phyloP scores from a whole-genome alignment of 2,113 vertebrate genomes.

The Larimichthys polyactis region DNA sequence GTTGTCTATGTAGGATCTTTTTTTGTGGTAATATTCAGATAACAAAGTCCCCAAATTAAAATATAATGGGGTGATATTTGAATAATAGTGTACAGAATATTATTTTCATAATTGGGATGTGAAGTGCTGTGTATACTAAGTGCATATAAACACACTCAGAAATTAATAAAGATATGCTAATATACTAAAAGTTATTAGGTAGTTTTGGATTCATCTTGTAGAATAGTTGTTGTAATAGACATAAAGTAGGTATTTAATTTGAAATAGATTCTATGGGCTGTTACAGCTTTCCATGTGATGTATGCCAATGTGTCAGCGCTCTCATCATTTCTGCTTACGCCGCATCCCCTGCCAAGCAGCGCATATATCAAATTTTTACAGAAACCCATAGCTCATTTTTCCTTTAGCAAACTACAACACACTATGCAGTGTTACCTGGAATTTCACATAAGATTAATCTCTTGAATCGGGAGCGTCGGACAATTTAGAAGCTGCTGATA shows the following conservation, averaged over 20 bases:
- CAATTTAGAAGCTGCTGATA: slow-evolving; percentile 57
- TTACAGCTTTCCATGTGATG: slow-evolving; percentile 64
- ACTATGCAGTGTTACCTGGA: slow-evolving; percentile 56
- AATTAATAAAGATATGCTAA: slow-evolving; percentile 2
- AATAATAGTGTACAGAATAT: background rate
- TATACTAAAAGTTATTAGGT: background rate
- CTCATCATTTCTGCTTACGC: slow-evolving; percentile 81
- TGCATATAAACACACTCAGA: background rate
- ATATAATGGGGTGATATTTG: no score
- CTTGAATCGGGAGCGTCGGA: slow-evolving; percentile 44
- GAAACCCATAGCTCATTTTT: slow-evolving; percentile 75
- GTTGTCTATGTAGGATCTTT: background rate
- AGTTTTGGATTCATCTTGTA: slow-evolving; percentile 9
- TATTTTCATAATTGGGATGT: slow-evolving; percentile 1
- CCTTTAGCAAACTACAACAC: slow-evolving; percentile 70
- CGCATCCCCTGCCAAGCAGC: slow-evolving; percentile 68
- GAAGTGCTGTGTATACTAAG: background rate
- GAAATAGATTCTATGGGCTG: slow-evolving; percentile 59
- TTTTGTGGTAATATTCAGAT: slow-evolving; percentile 11
- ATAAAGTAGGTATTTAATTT: slow-evolving; percentile 61
- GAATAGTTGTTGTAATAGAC: slow-evolving; percentile 41
- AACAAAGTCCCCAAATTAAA: no score
- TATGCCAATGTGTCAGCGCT: slow-evolving; percentile 69
- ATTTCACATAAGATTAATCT: slow-evolving; percentile 68
- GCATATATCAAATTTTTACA: slow-evolving; percentile 78